Conservation (phyloP, 2,113 vertebrate species). For the Peromyscus polionotus region DNA sequence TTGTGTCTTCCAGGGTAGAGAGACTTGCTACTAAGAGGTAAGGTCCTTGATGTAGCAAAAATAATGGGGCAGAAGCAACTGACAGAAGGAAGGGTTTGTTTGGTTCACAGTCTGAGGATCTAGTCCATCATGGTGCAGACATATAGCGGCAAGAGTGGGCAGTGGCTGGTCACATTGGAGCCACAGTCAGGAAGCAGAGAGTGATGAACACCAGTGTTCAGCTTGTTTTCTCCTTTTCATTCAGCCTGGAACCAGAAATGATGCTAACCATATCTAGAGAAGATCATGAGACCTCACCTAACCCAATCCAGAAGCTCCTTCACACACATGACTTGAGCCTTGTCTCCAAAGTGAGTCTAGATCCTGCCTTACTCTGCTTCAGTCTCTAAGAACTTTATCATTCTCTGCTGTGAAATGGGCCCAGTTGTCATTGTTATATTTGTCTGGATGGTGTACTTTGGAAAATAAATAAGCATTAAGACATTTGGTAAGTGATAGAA, state of each 20-base stretch:
- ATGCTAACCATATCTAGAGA: background rate
- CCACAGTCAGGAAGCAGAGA: background rate
- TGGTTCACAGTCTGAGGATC: background rate
- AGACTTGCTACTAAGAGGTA: background rate
- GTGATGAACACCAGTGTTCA: background rate
- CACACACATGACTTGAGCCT: background rate
- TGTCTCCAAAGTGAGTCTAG: background rate
- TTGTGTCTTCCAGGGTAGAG: background rate
- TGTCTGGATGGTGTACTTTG: background rate
- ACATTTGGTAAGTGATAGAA: slow-evolving; percentile 9
- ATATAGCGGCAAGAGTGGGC: background rate
- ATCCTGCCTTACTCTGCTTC: background rate
- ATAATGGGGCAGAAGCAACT: background rate
- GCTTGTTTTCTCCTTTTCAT: background rate
- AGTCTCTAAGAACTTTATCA: background rate
- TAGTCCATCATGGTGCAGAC: background rate
- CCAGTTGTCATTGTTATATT: background rate
- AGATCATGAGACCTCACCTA: background rate
- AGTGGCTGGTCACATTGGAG: background rate
- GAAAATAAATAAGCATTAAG: slow-evolving; percentile 11
- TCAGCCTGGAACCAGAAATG: background rate
- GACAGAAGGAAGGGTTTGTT: background rate
- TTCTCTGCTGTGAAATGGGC: background rate
- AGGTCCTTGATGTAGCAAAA: background rate
- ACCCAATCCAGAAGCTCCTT: background rate